Evolutionary conservation across 1,140 invertebrate species (phyloP).

Genomic region (Drosophila prosaltans): DNA sequence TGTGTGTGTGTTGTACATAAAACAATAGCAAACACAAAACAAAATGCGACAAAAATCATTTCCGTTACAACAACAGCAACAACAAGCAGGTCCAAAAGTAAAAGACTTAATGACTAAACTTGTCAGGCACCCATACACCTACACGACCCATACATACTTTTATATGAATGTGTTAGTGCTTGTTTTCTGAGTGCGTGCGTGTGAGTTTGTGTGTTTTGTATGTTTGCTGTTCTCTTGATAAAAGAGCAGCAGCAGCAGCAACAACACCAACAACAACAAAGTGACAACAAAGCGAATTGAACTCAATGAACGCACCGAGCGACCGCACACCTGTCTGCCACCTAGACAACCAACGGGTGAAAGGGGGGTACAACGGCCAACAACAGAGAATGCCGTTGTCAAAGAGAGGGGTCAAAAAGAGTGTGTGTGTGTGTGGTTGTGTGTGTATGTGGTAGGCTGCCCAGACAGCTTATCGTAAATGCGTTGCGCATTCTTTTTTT

Average conservation of each 20-base stretch:
- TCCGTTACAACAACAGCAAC: constrained; percentile 61
- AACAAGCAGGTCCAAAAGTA: constrained; percentile 19
- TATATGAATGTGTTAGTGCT: not conserved
- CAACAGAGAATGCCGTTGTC: not conserved
- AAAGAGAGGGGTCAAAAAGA: not conserved
- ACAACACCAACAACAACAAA: constrained; percentile 19
- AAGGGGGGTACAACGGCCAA: not conserved
- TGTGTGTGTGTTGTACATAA: not conserved
- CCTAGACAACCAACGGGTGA: constrained; percentile 13
- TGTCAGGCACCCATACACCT: constrained; percentile 19
- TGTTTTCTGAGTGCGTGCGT: constrained; percentile 4
- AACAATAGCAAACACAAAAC: constrained; percentile 5
- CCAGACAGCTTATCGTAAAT: constrained; percentile 66
- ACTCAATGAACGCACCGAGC: constrained; percentile 49
- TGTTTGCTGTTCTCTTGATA: constrained; percentile 37
- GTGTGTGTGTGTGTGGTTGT: not conserved
- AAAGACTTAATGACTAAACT: constrained; percentile 61
- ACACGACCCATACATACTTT: constrained; percentile 22
- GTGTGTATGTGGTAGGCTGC: constrained; percentile 33
- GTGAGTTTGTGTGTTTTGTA: constrained; percentile 20
- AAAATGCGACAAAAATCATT: constrained; percentile 54
- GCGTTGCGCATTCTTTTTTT: constrained; percentile 47
- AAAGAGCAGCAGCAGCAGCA: constrained; percentile 30
- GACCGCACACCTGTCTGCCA: constrained; percentile 59
- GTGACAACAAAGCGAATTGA: constrained; percentile 57